Percentiles rank a stretch among this genome's conserved stretches.
These are phyloP conservation scores for Eledona agricola DNA, from an alignment of 2,888 invertebrate genomes.

Conservation along the genomic window DNA sequence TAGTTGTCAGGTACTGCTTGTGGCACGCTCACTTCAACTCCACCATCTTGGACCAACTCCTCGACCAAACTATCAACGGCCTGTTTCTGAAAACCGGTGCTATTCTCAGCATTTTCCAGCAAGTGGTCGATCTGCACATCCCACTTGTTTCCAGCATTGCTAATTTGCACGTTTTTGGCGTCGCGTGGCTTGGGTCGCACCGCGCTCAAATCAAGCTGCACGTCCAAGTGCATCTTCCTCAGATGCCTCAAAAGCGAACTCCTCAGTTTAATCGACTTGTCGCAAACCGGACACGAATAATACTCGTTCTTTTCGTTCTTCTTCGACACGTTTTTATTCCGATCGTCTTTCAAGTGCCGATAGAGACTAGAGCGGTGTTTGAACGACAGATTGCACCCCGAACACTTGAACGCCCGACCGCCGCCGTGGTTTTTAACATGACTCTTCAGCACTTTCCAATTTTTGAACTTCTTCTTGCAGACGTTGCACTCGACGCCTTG, in stretches of 20 bases:
- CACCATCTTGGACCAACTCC: constrained; percentile 8
- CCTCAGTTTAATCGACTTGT: constrained; percentile 54
- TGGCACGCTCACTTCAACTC: constrained; percentile 26
- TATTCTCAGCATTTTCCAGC: constrained; percentile 24
- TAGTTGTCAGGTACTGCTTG: constrained; percentile 53
- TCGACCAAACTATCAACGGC: constrained; percentile 24
- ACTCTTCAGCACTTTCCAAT: constrained; percentile 32
- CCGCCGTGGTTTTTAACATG: constrained; percentile 30
- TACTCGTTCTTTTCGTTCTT: constrained; percentile 17
- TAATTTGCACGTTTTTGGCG: neutral
- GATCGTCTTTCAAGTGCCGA: constrained; percentile 40
- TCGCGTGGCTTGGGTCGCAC: constrained; percentile 12
- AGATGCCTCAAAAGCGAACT: constrained; percentile 58
- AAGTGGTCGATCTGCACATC: constrained; percentile 33
- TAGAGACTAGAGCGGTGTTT: constrained; percentile 41
- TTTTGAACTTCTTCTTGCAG: constrained; percentile 45
- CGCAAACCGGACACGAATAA: constrained; percentile 54
- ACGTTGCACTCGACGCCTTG: constrained; percentile 30
- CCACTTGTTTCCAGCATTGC: constrained; percentile 24
- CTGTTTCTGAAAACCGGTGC: constrained; percentile 8
- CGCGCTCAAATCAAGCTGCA: constrained; percentile 9
- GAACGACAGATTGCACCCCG: constrained; percentile 43
- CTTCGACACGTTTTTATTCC: neutral
- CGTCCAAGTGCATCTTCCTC: constrained; percentile 51
- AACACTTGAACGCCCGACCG: constrained; percentile 35